A percentile compares a stretch with the other conserved stretches of the same genome.
These are phyloP conservation scores for Lasioglossum calceatum DNA, from an alignment of 2,888 invertebrate species.

Conservation along the genomic window DNA sequence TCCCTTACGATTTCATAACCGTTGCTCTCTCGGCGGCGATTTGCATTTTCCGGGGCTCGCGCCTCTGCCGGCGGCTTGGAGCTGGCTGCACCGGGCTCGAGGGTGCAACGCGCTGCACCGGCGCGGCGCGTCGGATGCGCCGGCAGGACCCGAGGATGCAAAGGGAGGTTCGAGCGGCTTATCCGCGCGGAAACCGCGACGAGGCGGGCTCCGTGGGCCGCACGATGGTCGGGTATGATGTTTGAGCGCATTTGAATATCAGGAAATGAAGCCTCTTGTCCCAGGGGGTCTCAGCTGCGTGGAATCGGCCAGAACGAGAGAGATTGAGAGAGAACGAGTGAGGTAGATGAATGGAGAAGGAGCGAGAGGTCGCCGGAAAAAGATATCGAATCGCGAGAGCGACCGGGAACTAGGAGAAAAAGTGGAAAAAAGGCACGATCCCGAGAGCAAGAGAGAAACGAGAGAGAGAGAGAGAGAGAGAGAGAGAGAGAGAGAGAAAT, in stretches of 20 bases:
- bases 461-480: neutral
- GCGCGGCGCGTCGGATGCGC: slow-evolving; percentile 24
- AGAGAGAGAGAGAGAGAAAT: neutral
- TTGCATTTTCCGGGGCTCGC: slow-evolving; percentile 70
- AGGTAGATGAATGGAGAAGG: neutral
- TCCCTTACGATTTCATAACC: slow-evolving; percentile 64
- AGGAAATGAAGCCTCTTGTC: slow-evolving; percentile 83
- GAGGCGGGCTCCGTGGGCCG: slow-evolving; percentile 64
- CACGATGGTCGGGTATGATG: slow-evolving; percentile 77
- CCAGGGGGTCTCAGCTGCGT: slow-evolving; percentile 66
- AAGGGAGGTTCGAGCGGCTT: slow-evolving; percentile 58
- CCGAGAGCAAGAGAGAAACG: neutral
- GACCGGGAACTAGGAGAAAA: slow-evolving; percentile 22
- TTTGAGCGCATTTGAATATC: slow-evolving; percentile 84
- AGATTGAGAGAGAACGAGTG: neutral
- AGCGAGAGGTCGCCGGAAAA: slow-evolving; percentile 17
- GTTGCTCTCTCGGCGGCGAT: slow-evolving; percentile 62
- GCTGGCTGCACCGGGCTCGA: neutral
- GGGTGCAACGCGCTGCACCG: slow-evolving; percentile 6
- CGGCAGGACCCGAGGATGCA: slow-evolving; percentile 17
- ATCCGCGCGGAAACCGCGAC: slow-evolving; percentile 73
- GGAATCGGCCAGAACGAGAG: slow-evolving; percentile 32
- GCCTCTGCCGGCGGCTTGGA: neutral
- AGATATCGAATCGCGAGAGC: slow-evolving; percentile 46
- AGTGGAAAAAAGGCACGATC: slow-evolving; percentile 8